Evolutionary conservation across 2,797 vertebrate genomes (phyloP).

Genomic region (Fringilla coelebs): DNA sequence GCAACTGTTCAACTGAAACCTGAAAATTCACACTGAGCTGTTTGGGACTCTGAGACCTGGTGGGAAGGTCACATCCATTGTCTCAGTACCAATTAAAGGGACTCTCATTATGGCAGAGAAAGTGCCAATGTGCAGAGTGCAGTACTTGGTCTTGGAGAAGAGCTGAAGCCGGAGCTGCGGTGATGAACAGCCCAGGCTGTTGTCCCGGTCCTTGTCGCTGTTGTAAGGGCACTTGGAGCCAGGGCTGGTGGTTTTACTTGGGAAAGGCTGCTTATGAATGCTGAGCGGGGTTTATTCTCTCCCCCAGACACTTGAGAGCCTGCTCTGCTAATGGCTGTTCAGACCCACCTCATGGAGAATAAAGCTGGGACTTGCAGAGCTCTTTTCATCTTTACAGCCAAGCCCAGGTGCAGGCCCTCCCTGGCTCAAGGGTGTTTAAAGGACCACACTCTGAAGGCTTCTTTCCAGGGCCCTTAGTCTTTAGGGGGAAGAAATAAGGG

Average conservation of each 20-base stretch:
- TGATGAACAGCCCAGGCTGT: background rate
- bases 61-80: background rate
- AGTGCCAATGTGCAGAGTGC: background rate
- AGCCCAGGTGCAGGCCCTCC: slow-evolving; percentile 45
- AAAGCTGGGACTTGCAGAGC: slow-evolving; percentile 37
- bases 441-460: background rate
- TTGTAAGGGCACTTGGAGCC: background rate
- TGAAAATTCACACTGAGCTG: fast-evolving
- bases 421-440: slow-evolving; percentile 42
- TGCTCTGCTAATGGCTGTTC: slow-evolving; percentile 30
- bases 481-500: background rate
- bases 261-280: slow-evolving; percentile 34
- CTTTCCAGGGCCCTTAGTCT: slow-evolving; percentile 28
- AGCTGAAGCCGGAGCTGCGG: background rate
- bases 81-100: background rate
- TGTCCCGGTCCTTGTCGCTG: background rate
- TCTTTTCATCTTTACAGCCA: slow-evolving; percentile 56
- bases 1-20: too few relatives aligned
- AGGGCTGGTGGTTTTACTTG: background rate
- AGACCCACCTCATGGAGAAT: slow-evolving; percentile 23
- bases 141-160: background rate
- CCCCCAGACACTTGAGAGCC: slow-evolving; percentile 26
- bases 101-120: background rate
- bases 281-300: background rate
- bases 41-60: background rate